Base-by-base conservation (phyloP, 2,797 vertebrate species). In the Forpus xanthops region DNA sequence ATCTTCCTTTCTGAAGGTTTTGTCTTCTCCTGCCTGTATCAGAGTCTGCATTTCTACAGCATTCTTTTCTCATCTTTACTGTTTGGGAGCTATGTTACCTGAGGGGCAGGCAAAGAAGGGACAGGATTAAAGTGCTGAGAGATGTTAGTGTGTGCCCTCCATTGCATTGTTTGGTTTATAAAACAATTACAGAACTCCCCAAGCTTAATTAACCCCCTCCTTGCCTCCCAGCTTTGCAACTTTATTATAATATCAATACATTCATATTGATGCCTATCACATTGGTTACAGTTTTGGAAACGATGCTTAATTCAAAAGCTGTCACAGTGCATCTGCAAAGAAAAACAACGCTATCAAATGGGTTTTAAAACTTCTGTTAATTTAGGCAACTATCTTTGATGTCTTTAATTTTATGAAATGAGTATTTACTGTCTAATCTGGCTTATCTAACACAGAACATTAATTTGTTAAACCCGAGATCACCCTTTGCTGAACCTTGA, bases 331-430 rank as follows among this genome's bases (percentile, higher is more conserved):
- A 68, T 61, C 64, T 14, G 12, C 1, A 3, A n/a, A 12, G 33
- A n/a, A 60, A 71, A 71, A 8, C 53, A 35, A 27, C 5, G 8
- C 37, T 37, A 2, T 35, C 28, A 33, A 41, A 33, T 0, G 0
- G 15, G 2, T 6, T 77, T 80, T 50, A 28, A 61, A 56, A 15
- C 15, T 49, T 16, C 19, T 11, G 10, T 42, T 31, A 67, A 71
- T 8, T 45, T 1, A 3, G 27, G 12, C 15, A 30, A 15, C 10
- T 11, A 6, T n/a, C 16, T 33, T 4, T 19, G 7, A 3, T 18
- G 18, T 49, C 41, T 75, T 87, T 31, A 45, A 31, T 73, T 74
- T 80, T 35, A 27, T 28, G 10, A 66, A 50, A 50, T 17, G 7
- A 49, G 15, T 47, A 42, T 44, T 58, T 47, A 42, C 27, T 42